Evolutionary conservation across 2,797 vertebrate genomes (phyloP).

Genomic region (Lycodopsis pacificus): DNA sequence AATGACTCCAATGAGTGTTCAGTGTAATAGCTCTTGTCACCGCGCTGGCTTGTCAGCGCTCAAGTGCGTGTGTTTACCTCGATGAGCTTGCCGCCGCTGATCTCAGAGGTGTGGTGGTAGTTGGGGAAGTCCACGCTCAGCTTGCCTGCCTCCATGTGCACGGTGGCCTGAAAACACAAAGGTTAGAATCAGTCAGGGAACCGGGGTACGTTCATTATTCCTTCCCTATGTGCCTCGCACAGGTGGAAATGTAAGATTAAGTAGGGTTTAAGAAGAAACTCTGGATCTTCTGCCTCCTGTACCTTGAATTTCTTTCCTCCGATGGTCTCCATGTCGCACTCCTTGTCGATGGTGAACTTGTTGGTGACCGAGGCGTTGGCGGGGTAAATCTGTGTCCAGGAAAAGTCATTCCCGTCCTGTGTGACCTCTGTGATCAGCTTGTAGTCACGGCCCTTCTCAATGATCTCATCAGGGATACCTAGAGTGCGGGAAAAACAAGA

Average conservation of each 20-base stretch:
- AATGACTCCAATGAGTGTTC: slow-evolving; percentile 41
- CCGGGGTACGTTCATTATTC: background rate
- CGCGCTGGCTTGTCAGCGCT: background rate
- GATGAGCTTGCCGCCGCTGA: slow-evolving; percentile 89
- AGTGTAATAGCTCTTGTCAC: slow-evolving; percentile 50
- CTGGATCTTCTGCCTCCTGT: slow-evolving; percentile 12
- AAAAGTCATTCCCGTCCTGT: slow-evolving; percentile 86
- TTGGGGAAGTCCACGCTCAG: slow-evolving; percentile 89
- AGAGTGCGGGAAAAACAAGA: background rate
- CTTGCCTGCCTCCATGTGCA: slow-evolving; percentile 88
- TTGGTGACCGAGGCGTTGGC: slow-evolving; percentile 86
- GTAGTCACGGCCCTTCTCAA: slow-evolving; percentile 88
- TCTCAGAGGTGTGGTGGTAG: slow-evolving; percentile 90
- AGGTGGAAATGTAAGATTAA: background rate
- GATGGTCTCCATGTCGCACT: slow-evolving; percentile 91
- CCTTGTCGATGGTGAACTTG: slow-evolving; percentile 88
- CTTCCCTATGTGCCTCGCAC: background rate
- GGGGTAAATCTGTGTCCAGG: slow-evolving; percentile 89
- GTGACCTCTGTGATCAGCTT: slow-evolving; percentile 90
- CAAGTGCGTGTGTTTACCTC: slow-evolving; percentile 82
- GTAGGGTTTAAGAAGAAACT: background rate
- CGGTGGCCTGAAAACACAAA: slow-evolving; percentile 84
- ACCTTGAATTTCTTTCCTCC: slow-evolving; percentile 96
- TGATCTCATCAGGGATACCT: slow-evolving; percentile 89
- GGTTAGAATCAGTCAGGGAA: slow-evolving; percentile 10